These are phyloP conservation scores for Gambusia affinis DNA, from an alignment of 2,113 vertebrate genomes.

Conservation along the genomic window DNA sequence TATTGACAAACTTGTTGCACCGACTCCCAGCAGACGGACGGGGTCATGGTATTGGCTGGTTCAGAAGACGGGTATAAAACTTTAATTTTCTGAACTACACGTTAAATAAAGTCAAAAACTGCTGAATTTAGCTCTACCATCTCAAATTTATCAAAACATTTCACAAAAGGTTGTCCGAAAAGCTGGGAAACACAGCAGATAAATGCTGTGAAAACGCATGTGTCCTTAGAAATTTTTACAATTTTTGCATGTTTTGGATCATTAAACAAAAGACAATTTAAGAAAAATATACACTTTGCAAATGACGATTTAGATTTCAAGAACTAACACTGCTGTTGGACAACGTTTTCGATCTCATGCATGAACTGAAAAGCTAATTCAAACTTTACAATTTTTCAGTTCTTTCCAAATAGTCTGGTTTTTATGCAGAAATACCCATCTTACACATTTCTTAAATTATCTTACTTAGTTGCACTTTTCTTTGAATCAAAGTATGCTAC, in stretches of 20 bases:
- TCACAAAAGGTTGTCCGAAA: not conserved
- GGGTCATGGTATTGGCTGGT: conserved; percentile 16
- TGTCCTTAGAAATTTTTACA: not conserved
- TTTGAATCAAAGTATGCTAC: too few species aligned
- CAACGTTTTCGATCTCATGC: too few species aligned
- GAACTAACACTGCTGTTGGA: too few species aligned
- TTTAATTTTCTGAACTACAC: conserved; percentile 34
- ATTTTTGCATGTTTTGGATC: not conserved
- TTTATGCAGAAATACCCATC: too few species aligned
- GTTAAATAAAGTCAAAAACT: conserved; percentile 13
- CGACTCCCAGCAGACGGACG: conserved; percentile 7
- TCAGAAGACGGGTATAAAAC: conserved; percentile 32
- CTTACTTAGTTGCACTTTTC: too few species aligned
- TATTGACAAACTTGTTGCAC: conserved; percentile 55
- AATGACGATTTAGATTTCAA: not conserved
- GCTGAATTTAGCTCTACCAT: conserved; percentile 4
- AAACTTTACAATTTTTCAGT: too few species aligned
- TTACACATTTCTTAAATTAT: too few species aligned
- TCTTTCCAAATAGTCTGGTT: too few species aligned
- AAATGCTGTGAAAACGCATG: not conserved
- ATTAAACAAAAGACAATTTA: not conserved
- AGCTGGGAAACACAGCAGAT: not conserved
- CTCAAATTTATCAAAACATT: not conserved
- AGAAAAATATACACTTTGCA: not conserved
- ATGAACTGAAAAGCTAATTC: too few species aligned